These are phyloP conservation scores for Emydura subglobosa DNA, from an alignment of 2,113 vertebrate genomes.

Conservation along the genomic window DNA sequence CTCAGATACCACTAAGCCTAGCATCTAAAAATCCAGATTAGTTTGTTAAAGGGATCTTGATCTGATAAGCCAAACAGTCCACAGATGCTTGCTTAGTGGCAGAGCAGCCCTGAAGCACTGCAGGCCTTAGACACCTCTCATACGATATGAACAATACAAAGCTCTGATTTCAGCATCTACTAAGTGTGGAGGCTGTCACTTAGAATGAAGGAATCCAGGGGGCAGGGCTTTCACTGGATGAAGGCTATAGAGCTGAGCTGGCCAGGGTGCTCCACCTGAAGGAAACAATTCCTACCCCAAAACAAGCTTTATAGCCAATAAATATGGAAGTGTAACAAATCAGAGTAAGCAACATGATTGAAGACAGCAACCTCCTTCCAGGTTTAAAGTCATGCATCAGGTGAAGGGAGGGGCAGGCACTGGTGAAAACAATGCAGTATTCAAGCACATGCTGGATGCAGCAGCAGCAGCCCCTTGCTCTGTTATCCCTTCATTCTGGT, in stretches of 20 bases:
- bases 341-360: neutral
- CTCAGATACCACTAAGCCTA: neutral
- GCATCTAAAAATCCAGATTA: constrained; percentile 2
- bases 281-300: neutral
- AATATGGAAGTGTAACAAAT: neutral
- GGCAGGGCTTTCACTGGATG: neutral
- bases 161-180: constrained; percentile 56
- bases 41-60: too few species aligned
- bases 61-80: neutral
- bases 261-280: neutral
- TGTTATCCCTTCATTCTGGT: constrained; percentile 18
- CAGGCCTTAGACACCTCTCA: neutral
- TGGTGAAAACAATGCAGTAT: neutral
- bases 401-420: neutral
- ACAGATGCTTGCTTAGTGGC: neutral
- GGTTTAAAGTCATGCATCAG: neutral
- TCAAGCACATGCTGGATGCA: too few species aligned
- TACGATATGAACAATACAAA: constrained; percentile 61
- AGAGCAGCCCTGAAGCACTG: neutral
- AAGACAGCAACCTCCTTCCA: neutral
- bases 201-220: constrained; percentile 20
- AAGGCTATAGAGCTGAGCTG: neutral
- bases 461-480: fast-evolving
- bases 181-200: neutral
- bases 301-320: neutral